Evolutionary conservation across 2,797 vertebrate genomes (phyloP), one percentile per base, ranked within the genome.

Genomic region (Sebastes itinus): DNA sequence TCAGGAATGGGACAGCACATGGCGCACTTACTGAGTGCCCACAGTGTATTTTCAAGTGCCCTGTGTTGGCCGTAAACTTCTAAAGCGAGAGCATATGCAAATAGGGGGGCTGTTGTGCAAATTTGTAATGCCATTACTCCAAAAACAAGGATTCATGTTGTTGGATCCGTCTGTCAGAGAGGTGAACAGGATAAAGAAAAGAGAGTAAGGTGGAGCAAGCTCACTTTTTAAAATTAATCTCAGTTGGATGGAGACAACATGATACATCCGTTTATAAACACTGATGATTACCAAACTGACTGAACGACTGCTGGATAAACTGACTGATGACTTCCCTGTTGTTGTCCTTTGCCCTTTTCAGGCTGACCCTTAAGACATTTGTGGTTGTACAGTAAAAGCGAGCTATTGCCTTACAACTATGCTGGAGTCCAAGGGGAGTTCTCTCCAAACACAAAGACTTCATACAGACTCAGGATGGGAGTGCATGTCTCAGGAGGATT

Each of bases 1-100:
- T 90, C 78, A 89, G 91, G 89, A 95, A 93, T 92, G 90, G 65
- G 85, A 87, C 85, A 88, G 83, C 89, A 92, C 89, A 93, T 89
- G 88, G 77, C 60, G 35, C 75, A 66, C 86, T 86, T 75, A 85
- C 85, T 90, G 72, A 88, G 81, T 69, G 76, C 67, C 70, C 77
- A 82, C 86, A 83, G 74, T 86, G 83, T 87, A 82, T 90, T 92
- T 90, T 90, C 80, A 85, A 88, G 75, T 83, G 63, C 67, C 72
- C 78, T 64, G 71, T 80, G 82, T 75, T 91, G 55, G 83, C 72
- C 67, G 72, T 85, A 61, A 90, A 88, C 77, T 28, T 73, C 58
- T 59, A 75, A 83, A 77, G 74, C 74, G 56, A 77, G 55, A 85
- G 64, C 63, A 68, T 71, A 84, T 87, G 83, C 84, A 89, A 90